Base-by-base conservation (phyloP, 1,140 invertebrate species). In the Lethocerus indicus region DNA sequence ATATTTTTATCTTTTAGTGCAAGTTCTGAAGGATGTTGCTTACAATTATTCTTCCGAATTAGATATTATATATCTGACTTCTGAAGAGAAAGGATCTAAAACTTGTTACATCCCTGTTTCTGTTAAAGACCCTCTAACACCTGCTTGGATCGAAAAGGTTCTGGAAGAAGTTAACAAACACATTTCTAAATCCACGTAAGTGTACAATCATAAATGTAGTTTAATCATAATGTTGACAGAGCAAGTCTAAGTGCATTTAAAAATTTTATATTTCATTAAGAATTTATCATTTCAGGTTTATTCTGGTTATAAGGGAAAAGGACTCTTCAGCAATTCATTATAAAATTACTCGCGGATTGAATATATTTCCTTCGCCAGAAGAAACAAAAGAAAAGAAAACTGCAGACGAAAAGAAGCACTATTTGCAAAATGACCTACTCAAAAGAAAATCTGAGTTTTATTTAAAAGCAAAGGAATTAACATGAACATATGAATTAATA, bases 281-380 rank as follows among this genome's bases (percentile, higher is more conserved):
- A 21, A 26, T 39, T 43, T 47, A 25, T 54, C 23, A 25, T 59
- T 58, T 45, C 54, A 70, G 67, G 46, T 53, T 70, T 21, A 64
- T 60, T 42, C 57, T 70, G 24, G 63, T 64, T 43, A 61, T 69
- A 23, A 66, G 65, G 56, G 61, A 61, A 24, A 60, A 58, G 2
- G 65, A 68, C 23, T 62, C 62, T 23, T 63, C 58, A 40, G 62
- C 61, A 13, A 59, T 68, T 21, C 61, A 61, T 39, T 67, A 68
- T 28, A 65, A 58, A 53, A 53, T 64, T 23, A 64, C 46, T 18
- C 49, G 55, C 16, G 64, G 61, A 16, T 57, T 70, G 18, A 44
- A 59, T 4, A 64, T 64, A 49, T 65, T 67, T 35, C 46, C 54
- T 37, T 45, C 59, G 7, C 64, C 64, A 14, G 61, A 64, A 51